A percentile compares a stretch with the other conserved stretches of the same genome.
Evolutionary conservation across 2,888 invertebrate genomes (phyloP).

Genomic region (Ormyrus thymus): DNA sequence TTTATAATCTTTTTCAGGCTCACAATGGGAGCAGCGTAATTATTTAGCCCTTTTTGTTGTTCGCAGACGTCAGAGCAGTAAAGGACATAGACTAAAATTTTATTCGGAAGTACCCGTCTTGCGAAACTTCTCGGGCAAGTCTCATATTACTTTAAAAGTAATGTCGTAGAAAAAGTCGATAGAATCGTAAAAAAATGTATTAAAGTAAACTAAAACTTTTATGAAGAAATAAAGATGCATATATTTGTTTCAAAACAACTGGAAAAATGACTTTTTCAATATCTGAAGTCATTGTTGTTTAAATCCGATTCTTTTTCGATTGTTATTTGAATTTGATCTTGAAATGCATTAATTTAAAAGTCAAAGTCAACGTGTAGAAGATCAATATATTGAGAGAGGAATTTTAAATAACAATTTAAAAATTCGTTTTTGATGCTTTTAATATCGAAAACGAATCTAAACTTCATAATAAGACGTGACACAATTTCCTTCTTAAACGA

Average conservation of each 20-base stretch:
- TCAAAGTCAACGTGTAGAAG: background rate
- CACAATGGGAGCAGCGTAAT: too few species aligned
- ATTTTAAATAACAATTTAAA: too few species aligned
- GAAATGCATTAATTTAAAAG: background rate
- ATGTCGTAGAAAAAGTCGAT: slow-evolving; percentile 11
- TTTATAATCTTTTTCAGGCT: too few species aligned
- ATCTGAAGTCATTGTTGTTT: background rate
- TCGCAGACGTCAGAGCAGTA: background rate
- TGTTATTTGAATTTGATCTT: background rate
- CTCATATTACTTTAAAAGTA: slow-evolving; percentile 9
- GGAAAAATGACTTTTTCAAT: slow-evolving; percentile 10
- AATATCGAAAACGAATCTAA: too few species aligned
- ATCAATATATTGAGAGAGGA: too few species aligned
- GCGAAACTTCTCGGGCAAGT: background rate
- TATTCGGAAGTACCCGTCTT: background rate
- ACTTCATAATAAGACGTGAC: too few species aligned
- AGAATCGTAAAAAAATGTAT: slow-evolving; percentile 18
- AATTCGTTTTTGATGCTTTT: too few species aligned
- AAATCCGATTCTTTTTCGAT: background rate
- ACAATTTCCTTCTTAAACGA: too few species aligned
- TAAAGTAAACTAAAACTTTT: slow-evolving; percentile 13
- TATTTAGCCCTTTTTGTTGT: too few species aligned
- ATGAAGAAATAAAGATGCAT: slow-evolving; percentile 9
- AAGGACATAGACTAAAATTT: background rate
- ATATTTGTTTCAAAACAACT: background rate